Conservation (phyloP, 2,888 invertebrate genomes). For the Strigamia transsilvanica region DNA sequence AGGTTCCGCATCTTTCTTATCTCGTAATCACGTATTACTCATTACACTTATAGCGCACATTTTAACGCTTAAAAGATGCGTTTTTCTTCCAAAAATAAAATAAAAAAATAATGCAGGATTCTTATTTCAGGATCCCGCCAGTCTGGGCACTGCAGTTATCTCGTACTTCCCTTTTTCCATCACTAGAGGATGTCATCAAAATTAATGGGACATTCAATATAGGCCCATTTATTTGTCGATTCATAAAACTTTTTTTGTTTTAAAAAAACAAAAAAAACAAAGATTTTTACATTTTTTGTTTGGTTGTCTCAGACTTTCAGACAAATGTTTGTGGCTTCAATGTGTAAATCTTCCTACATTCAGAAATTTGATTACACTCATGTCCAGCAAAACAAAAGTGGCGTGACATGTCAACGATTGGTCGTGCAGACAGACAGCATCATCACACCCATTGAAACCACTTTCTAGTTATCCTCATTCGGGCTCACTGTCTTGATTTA, state of each 20-base stretch:
- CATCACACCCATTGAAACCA: slow-evolving; percentile 1
- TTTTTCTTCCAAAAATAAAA: neutral
- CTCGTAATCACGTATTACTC: neutral
- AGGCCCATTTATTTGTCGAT: slow-evolving; percentile 6
- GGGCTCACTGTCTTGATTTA: neutral
- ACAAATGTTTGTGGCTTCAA: neutral
- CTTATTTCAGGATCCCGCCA: slow-evolving; percentile 34
- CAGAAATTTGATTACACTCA: neutral
- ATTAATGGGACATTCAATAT: slow-evolving; percentile 22
- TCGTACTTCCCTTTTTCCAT: slow-evolving; percentile 15
- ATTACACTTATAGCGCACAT: neutral
- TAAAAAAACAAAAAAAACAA: neutral
- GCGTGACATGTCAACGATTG: neutral
- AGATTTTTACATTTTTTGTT: neutral
- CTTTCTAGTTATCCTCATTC: slow-evolving; percentile 1
- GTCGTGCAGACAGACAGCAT: neutral
- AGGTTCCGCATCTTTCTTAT: neutral
- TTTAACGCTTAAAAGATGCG: neutral
- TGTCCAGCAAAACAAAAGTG: neutral
- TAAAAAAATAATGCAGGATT: neutral
- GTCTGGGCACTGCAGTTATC: slow-evolving; percentile 10
- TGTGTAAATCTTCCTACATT: neutral
- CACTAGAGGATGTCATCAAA: slow-evolving; percentile 26
- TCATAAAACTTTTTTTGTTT: neutral
- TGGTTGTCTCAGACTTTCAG: neutral